Conservation (phyloP, 2,797 vertebrate species). For the Meriones psammophilus region DNA sequence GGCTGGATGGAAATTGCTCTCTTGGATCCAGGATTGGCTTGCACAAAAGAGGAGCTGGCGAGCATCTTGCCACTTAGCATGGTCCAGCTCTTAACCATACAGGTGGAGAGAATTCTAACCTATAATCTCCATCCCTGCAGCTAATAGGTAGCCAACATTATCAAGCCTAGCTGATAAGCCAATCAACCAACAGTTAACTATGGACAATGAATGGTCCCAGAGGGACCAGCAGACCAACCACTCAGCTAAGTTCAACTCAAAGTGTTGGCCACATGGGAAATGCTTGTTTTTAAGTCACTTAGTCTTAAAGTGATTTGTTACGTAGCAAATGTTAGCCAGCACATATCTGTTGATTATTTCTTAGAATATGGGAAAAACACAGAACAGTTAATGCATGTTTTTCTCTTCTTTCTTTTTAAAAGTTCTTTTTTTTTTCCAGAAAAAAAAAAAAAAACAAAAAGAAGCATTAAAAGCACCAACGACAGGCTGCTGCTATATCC, state of each 20-base stretch:
- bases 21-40: neutral
- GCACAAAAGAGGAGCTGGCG: neutral
- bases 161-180: neutral
- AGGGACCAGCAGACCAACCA: neutral
- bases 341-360: neutral
- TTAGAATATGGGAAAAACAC: neutral
- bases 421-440: neutral
- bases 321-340: neutral
- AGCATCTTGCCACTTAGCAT: neutral
- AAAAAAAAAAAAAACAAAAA: neutral
- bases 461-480: no score
- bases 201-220: neutral
- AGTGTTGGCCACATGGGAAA: neutral
- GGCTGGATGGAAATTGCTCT: neutral
- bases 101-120: neutral
- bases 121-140: neutral
- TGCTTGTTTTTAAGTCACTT: neutral
- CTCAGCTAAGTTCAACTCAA: neutral
- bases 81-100: neutral
- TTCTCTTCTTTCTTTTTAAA: neutral
- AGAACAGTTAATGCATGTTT: neutral
- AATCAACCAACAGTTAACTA: neutral
- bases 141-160: neutral
- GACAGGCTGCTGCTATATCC: no score
- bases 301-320: neutral